Percentiles rank a stretch among this genome's conserved stretches.
Conservation (phyloP, 2,113 vertebrate species). For the Eudyptes chrysolophus region DNA sequence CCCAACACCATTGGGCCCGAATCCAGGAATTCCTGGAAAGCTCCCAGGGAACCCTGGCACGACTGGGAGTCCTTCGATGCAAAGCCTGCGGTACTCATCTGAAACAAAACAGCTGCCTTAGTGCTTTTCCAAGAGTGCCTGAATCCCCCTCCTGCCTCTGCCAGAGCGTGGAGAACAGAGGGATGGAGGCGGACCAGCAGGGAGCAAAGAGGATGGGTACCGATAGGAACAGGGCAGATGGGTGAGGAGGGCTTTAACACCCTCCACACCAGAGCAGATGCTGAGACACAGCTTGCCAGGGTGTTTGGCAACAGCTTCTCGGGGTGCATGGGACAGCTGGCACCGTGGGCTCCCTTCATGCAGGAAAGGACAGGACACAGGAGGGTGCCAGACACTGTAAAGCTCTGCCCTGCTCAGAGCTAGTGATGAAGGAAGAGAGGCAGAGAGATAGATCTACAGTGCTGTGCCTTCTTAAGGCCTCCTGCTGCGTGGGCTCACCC, state of each 20-base stretch:
- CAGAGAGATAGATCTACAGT: neutral
- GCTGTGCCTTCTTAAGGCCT: neutral
- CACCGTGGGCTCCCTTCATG: neutral
- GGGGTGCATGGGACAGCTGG: neutral
- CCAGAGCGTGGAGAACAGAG: neutral
- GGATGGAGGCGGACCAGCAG: neutral
- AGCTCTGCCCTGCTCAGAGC: neutral
- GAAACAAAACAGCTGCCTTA: neutral
- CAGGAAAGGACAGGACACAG: neutral
- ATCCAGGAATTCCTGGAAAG: conserved; percentile 57
- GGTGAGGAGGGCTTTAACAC: neutral
- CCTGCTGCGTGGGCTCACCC: neutral
- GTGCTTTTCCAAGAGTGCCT: neutral
- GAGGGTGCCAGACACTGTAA: neutral
- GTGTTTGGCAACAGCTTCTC: neutral
- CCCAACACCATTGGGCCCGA: conserved; percentile 43
- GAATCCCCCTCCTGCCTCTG: neutral
- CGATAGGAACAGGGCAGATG: neutral
- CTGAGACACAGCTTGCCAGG: neutral
- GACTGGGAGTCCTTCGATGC: conserved; percentile 82
- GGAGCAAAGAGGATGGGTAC: neutral
- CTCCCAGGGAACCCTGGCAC: conserved; percentile 55
- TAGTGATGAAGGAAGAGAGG: neutral
- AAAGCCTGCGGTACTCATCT: conserved; percentile 89
- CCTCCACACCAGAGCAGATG: neutral